Base-by-base conservation (phyloP, 2,888 invertebrate species). In the Hydrotaea diabolus region DNA sequence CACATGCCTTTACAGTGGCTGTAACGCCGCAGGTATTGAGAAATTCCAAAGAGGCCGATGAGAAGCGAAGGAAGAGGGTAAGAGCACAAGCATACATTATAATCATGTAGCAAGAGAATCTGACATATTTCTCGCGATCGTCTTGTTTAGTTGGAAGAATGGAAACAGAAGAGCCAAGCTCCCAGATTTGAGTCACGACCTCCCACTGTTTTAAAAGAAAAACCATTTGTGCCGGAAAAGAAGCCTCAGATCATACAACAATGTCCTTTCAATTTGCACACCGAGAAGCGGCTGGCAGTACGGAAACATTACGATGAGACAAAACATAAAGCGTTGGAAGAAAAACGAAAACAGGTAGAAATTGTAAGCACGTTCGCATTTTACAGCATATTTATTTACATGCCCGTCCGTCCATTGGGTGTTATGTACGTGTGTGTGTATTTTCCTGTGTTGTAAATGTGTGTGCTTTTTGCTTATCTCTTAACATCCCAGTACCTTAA, bases 321-420 rank as follows among this genome's bases (percentile, higher is more conserved):
- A 0, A 83, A 88, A n/a, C 88, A 89, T 36, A 86, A 86, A 39
- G 77, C 82, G 13, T 49, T 86, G 57, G 89, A 89, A n/a, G 88
- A 90, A 46, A 91, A 90, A 80, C 88, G 89, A 49, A 91, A 90
- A 82, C 89, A 92, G 90, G 92, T 92, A 89, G 75, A 86, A 87
- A 87, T 85, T 86, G 80, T 85, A 86, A 85, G 80, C 26, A 79
- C 53, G 1, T 17, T 57, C 46, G 53, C 62, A 66, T 55, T 73
- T 64, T 55, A 23, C 73, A 75, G 23, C 66, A 72, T 26, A 59
- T 17, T 13, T 26, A 21, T 72, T 62, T 76, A 71, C 21, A 69
- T 69, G 7, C 31, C n/a, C 31, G 31, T 31, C 31, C 31, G 43
- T 69, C 69, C 69, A 43, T 46, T 21, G 69, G 21, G 39, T 46